Evolutionary conservation across 2,888 invertebrate genomes (phyloP).

Genomic region (Agriopis aurantiaria): DNA sequence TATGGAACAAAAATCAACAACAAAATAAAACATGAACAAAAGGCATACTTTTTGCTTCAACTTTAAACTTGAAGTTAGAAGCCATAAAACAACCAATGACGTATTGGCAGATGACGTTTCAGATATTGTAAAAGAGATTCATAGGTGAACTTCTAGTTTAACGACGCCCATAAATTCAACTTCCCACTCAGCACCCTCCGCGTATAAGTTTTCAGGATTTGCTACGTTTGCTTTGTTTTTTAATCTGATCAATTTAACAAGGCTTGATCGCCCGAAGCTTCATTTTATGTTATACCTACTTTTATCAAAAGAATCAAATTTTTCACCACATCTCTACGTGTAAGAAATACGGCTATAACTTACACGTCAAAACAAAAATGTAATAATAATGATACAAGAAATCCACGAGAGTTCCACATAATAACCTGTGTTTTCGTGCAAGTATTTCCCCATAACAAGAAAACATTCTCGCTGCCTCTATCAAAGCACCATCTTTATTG

Average conservation of each 20-base stretch:
- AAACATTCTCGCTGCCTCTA: background rate
- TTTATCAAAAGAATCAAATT: background rate
- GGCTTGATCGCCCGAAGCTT: background rate
- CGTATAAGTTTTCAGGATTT: conserved; percentile 12
- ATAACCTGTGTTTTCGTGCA: background rate
- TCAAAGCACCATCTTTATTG: conserved; percentile 8
- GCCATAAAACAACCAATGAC: conserved; percentile 9
- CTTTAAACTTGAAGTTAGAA: background rate
- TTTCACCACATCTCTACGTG: background rate
- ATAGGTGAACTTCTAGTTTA: conserved; percentile 31
- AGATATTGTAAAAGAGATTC: conserved; percentile 29
- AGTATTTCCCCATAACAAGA: conserved; percentile 8
- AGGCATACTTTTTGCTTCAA: no score
- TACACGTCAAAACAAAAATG: conserved; percentile 2
- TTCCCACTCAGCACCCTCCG: conserved; percentile 12
- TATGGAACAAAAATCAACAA: no score
- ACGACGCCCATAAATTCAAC: conserved; percentile 27
- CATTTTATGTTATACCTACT: background rate
- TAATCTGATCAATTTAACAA: background rate
- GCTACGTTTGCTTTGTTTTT: conserved; percentile 7
- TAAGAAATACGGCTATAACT: background rate
- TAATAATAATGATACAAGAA: conserved; percentile 1
- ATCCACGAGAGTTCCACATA: background rate
- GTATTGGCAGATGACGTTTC: conserved; percentile 22
- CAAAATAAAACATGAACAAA: no score